Percentiles rank a stretch among this genome's conserved stretches.
phyloP scores from a whole-genome alignment of 2,888 invertebrate species.

The Euclidia mi region DNA sequence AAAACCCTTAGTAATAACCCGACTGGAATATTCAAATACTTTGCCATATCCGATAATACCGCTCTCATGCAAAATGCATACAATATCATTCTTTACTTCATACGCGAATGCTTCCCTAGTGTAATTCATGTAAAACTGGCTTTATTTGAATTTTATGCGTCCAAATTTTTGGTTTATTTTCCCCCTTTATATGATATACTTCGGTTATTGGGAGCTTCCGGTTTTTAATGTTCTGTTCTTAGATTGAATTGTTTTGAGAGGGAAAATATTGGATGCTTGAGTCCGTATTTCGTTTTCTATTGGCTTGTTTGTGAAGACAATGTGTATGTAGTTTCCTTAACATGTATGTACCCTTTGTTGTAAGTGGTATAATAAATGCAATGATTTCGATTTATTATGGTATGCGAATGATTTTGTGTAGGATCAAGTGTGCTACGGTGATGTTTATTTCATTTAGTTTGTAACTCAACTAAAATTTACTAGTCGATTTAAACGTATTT shows the following conservation, averaged over 20 bases:
- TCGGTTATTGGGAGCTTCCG: slow-evolving; percentile 34
- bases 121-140: slow-evolving; percentile 88
- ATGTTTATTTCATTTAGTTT: no score
- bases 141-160: slow-evolving; percentile 86
- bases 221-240: slow-evolving; percentile 22
- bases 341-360: no score
- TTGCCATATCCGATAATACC: slow-evolving; percentile 86
- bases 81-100: slow-evolving; percentile 88
- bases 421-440: no score
- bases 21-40: slow-evolving; percentile 86
- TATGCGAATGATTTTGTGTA: no score
- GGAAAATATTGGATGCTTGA: slow-evolving; percentile 6
- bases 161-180: slow-evolving; percentile 73
- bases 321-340: not conserved
- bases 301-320: not conserved
- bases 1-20: slow-evolving; percentile 57
- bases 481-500: no score
- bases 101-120: slow-evolving; percentile 79
- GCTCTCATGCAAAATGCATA: slow-evolving; percentile 88
- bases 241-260: slow-evolving; percentile 11
- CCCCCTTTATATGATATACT: slow-evolving; percentile 38
- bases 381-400: no score
- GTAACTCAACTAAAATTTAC: no score
- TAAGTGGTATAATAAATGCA: no score
- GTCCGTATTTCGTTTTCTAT: not conserved